Conservation (phyloP, 2,888 invertebrate species). For the Meiosimyza platycephala region DNA sequence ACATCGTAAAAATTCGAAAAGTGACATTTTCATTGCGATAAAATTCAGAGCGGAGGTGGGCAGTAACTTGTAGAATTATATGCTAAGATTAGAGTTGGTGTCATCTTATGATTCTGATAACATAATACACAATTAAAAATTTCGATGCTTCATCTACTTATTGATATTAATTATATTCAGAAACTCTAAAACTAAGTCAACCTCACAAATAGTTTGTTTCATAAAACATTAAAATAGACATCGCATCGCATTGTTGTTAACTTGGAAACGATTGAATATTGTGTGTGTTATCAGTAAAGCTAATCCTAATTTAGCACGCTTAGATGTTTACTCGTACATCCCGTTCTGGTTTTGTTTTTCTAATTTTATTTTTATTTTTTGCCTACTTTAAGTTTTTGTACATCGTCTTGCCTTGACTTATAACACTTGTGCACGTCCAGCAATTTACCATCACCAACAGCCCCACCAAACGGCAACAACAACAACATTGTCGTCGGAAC, state of each 20-base stretch:
- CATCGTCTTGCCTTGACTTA: constrained; percentile 48
- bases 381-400: neutral
- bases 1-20: too few relatives aligned
- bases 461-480: neutral
- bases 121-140: too few relatives aligned
- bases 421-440: constrained; percentile 29
- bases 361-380: constrained; percentile 26
- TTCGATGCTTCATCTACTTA: too few relatives aligned
- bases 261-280: neutral
- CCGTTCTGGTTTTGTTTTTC: constrained; percentile 34
- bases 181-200: too few relatives aligned
- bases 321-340: constrained; percentile 30
- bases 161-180: too few relatives aligned
- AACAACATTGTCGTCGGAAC: constrained; percentile 51
- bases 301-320: constrained; percentile 31
- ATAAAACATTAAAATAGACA: too few relatives aligned
- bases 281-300: constrained; percentile 29
- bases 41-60: too few relatives aligned
- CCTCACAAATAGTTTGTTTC: too few relatives aligned
- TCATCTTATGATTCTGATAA: too few relatives aligned
- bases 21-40: too few relatives aligned
- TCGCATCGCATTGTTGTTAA: neutral
- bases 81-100: too few relatives aligned
- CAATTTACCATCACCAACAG: constrained; percentile 10
- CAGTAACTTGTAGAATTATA: too few relatives aligned